Conservation (phyloP, 2,797 vertebrate species). For the Falco novaeseelandiae region DNA sequence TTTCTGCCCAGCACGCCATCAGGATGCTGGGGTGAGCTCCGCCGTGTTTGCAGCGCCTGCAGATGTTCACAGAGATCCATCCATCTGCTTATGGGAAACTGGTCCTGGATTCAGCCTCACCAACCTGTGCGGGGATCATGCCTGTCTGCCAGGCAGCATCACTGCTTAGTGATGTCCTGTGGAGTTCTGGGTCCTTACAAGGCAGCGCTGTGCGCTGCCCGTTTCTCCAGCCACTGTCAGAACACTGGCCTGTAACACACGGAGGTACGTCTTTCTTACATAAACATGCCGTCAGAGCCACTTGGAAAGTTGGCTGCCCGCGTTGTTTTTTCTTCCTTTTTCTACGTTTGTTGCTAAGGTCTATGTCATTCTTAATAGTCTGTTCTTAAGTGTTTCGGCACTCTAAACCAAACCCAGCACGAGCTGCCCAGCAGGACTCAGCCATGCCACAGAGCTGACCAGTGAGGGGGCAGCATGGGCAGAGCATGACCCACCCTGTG, state of each 20-base stretch:
- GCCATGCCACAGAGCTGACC: accelerated
- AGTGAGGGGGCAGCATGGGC: accelerated
- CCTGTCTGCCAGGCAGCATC: neutral
- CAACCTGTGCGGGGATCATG: neutral
- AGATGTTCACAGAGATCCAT: neutral
- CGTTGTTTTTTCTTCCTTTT: neutral
- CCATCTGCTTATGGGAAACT: neutral
- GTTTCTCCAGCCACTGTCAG: neutral
- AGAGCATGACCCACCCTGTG: neutral
- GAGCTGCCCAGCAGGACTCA: neutral
- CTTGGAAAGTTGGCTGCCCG: neutral
- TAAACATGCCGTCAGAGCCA: neutral
- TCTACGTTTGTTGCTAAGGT: neutral
- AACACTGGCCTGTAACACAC: neutral
- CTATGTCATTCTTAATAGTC: neutral
- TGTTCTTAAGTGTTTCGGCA: neutral
- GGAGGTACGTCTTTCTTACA: neutral
- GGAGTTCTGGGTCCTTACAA: neutral
- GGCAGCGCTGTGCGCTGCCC: neutral
- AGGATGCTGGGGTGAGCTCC: accelerated
- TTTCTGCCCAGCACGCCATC: neutral
- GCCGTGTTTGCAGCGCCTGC: accelerated
- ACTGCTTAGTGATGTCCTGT: accelerated
- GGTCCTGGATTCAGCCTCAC: neutral
- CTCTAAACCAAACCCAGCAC: neutral